Conservation (phyloP, 2,888 invertebrate species). For the Phragmatobia fuliginosa region DNA sequence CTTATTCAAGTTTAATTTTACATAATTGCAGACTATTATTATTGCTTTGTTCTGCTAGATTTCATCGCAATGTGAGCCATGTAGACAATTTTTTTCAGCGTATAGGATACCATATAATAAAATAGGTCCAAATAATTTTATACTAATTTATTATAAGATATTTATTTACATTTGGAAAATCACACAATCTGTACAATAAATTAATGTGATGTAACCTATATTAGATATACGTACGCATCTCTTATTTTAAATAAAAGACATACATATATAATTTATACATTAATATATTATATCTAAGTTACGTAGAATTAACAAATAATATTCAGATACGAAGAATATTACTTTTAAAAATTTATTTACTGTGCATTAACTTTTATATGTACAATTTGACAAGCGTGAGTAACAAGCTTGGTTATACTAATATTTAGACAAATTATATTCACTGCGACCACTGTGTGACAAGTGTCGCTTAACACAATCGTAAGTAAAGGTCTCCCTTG, state of each 20-base stretch:
- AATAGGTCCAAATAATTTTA: conserved; percentile 61
- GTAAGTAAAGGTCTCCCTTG: conserved; percentile 31
- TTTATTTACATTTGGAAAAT: conserved; percentile 80
- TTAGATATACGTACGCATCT: conserved; percentile 63
- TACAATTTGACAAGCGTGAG: conserved; percentile 82
- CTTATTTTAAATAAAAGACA: conserved; percentile 81
- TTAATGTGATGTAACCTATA: conserved; percentile 68
- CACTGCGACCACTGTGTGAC: conserved; percentile 41
- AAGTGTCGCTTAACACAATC: conserved; percentile 43
- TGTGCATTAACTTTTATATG: conserved; percentile 78
- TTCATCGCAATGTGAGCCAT: not conserved
- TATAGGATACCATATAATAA: conserved; percentile 9
- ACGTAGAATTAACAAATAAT: conserved; percentile 71
- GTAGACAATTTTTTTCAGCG: not conserved
- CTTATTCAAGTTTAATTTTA: no score
- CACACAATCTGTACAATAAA: conserved; percentile 81
- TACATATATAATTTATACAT: conserved; percentile 57
- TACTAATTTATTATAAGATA: conserved; percentile 81
- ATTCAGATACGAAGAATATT: conserved; percentile 63
- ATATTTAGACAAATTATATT: conserved; percentile 47
- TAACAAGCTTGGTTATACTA: conserved; percentile 75
- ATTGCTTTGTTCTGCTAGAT: no score
- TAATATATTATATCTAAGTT: conserved; percentile 66
- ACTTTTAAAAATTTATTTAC: conserved; percentile 60
- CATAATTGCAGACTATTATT: no score